phyloP scores from a whole-genome alignment of 2,888 invertebrate species.

The Drosophila antonietae region DNA sequence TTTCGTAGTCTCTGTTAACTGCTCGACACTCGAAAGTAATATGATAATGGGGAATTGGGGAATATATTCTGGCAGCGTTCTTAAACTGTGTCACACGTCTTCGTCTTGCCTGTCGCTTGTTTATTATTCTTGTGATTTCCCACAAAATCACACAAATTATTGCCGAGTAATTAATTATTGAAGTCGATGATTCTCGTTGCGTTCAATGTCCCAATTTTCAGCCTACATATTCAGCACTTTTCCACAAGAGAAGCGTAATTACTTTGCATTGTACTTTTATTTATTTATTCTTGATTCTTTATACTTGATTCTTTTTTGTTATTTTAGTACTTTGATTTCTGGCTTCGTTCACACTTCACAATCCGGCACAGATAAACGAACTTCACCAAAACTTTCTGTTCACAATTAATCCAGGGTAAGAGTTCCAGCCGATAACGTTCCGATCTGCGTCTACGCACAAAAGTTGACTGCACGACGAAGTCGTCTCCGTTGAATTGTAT shows the following conservation, averaged over 20 bases:
- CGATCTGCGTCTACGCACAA: constrained; percentile 54
- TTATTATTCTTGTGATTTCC: constrained; percentile 62
- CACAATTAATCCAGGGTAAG: constrained; percentile 14
- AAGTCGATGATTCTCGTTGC: constrained; percentile 13
- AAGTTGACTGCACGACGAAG: constrained; percentile 40
- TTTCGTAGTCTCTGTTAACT: constrained; percentile 36
- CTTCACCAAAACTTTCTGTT: constrained; percentile 16
- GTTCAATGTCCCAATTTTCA: constrained; percentile 63
- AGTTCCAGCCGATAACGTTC: constrained; percentile 40
- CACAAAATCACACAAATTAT: constrained; percentile 49
- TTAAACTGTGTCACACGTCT: constrained; percentile 64
- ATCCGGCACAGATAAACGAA: constrained; percentile 22
- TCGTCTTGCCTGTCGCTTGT: constrained; percentile 30
- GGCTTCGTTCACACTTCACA: constrained; percentile 16
- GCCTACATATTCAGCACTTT: constrained; percentile 70
- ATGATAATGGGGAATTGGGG: constrained; percentile 31
- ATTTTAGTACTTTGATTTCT: constrained; percentile 29
- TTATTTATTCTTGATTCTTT: background rate
- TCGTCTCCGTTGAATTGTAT: constrained; percentile 28
- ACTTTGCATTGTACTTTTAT: constrained; percentile 22
- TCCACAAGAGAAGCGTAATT: constrained; percentile 13
- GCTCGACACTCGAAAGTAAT: constrained; percentile 31
- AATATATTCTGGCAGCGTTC: constrained; percentile 27
- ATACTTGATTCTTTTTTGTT: background rate
- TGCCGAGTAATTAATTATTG: constrained; percentile 71